Percentiles rank a stretch among this genome's conserved stretches.
Evolutionary conservation across 2,113 vertebrate genomes (phyloP).

Genomic region (Zapus hudsonius): DNA sequence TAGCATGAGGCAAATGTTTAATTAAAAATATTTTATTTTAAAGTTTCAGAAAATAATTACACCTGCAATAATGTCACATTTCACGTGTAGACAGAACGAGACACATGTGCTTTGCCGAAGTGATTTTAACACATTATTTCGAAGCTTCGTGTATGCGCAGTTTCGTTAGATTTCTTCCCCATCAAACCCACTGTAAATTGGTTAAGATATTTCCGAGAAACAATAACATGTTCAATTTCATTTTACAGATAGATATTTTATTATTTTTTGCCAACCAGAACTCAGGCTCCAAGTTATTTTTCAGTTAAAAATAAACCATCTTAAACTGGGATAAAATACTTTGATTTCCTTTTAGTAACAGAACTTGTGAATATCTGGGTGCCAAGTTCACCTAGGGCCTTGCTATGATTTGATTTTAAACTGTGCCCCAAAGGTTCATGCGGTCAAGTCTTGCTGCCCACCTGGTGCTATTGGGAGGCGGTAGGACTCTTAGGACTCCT

Average conservation of each 20-base stretch:
- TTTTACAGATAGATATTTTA: conserved; percentile 51
- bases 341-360: conserved; percentile 30
- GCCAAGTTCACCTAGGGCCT: neutral
- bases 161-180: conserved; percentile 58
- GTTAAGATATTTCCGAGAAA: conserved; percentile 44
- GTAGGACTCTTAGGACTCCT: too few relatives aligned
- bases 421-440: neutral
- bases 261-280: conserved; percentile 41
- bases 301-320: conserved; percentile 41
- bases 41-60: conserved; percentile 59
- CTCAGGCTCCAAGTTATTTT: conserved; percentile 10
- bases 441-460: neutral
- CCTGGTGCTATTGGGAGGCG: neutral
- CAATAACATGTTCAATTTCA: conserved; percentile 54
- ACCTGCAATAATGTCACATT: conserved; percentile 25
- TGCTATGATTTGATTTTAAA: neutral
- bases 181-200: conserved; percentile 42
- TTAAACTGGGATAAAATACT: neutral
- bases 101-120: conserved; percentile 22
- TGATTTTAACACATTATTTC: conserved; percentile 46
- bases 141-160: conserved; percentile 10
- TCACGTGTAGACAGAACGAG: neutral
- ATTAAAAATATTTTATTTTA: conserved; percentile 64
- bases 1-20: conserved; percentile 51
- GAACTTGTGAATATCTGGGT: conserved; percentile 27